These are phyloP conservation scores for Acronicta aceris DNA, from an alignment of 2,888 invertebrate species.

Conservation along the genomic window DNA sequence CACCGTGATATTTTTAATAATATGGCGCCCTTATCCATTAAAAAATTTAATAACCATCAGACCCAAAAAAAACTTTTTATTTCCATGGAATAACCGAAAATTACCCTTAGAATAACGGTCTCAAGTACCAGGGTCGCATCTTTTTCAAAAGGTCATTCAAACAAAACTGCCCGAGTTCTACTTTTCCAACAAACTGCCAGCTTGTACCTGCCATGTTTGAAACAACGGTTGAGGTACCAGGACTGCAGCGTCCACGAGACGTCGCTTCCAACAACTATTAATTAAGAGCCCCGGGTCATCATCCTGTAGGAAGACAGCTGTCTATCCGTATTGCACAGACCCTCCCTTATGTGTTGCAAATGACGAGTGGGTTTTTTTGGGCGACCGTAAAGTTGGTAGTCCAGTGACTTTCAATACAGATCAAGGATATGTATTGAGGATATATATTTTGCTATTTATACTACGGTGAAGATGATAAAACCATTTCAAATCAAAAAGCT, in stretches of 20 bases:
- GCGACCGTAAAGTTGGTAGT: slow-evolving; percentile 32
- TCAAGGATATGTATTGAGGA: neutral
- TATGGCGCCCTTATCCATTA: neutral
- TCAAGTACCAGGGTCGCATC: neutral
- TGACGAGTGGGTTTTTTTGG: slow-evolving; percentile 72
- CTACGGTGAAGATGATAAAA: neutral
- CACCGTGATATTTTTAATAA: too few species aligned
- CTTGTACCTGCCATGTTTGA: slow-evolving; percentile 28
- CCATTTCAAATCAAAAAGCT: too few species aligned
- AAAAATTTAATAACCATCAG: too few species aligned
- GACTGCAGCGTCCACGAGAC: slow-evolving; percentile 54
- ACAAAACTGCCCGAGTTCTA: neutral
- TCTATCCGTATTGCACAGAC: slow-evolving; percentile 65
- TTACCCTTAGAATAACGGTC: neutral
- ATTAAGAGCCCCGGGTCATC: slow-evolving; percentile 82
- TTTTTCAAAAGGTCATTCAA: neutral
- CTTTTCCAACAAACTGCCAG: slow-evolving; percentile 29
- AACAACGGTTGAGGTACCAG: slow-evolving; percentile 36
- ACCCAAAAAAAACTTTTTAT: too few species aligned
- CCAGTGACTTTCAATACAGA: slow-evolving; percentile 1
- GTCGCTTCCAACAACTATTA: slow-evolving; percentile 78
- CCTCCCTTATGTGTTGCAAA: slow-evolving; percentile 62
- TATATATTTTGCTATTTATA: neutral
- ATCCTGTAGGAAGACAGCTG: slow-evolving; percentile 80
- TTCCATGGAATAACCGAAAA: neutral